Base-by-base conservation (phyloP, 1,140 invertebrate genomes). In the Aphelenchoides fujianensis region DNA sequence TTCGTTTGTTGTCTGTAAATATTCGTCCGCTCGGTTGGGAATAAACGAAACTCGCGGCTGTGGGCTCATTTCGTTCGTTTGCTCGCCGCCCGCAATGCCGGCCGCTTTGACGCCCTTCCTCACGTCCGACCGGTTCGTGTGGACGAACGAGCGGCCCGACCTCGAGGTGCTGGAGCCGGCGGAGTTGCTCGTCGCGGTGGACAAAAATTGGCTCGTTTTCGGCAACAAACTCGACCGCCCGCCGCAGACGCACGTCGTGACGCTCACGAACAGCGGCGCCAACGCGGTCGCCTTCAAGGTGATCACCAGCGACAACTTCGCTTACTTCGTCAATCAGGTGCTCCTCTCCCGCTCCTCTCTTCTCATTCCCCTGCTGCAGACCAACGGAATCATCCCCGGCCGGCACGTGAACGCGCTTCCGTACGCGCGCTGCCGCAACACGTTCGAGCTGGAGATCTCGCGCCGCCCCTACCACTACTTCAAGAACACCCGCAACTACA, bases 281-380 rank as follows among this genome's bases (percentile, higher is more conserved):
- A 30, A 32, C n/a, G 35, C 69, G 3, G 69, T 70, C 23, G 69
- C 69, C 31, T 70, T 70, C 28, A 70, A 70, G 70, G 34, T 70
- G 36, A n/a, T 70, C 9, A 53, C 70, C 19, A 70, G 69, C n/a
- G 69, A 70, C 68, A 70, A 70, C 32, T 70, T 41, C 32, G n/a
- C 69, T 2, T 70, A 70, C 19, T 70, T 70, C 52, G 69, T 70
- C 19, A 32, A 72, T 2, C n/a, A 70, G 68, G 69, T 70, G 2
- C 2, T 48, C 23, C 12, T 12, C 23, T 48, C 12, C 41, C n/a
- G n/a, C 41, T 48, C 23, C 41, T 48, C 12, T 48, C 23, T 48
- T 12, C 23, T 48, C 12, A 48, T 23, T 48, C 12, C 23, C 12
- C 23, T 48, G n/a, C n/a, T 48, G 19, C 69, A 70, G 69, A 70